Evolutionary conservation across 2,113 vertebrate genomes (phyloP).

Genomic region (Sylvicapra grimmia): DNA sequence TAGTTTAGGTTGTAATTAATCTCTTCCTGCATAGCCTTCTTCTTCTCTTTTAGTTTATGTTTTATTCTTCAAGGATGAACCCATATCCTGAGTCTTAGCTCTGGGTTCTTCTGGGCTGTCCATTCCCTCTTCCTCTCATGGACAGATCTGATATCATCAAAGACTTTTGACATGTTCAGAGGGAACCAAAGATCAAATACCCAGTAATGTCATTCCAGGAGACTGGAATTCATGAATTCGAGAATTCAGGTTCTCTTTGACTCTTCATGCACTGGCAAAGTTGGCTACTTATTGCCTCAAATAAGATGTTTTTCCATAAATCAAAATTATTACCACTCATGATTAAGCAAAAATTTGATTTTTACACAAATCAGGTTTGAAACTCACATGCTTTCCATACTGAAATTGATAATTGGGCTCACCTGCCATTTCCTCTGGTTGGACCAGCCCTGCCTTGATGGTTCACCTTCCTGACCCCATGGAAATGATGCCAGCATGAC

Average conservation of each 20-base stretch:
- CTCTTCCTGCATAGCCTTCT: not conserved
- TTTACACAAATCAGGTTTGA: not conserved
- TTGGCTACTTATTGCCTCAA: not conserved
- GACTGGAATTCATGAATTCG: not conserved
- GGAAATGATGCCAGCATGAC: accelerated
- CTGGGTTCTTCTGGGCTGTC: not conserved
- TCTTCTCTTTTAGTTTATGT: not conserved
- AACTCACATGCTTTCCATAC: not conserved
- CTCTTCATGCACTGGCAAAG: not conserved
- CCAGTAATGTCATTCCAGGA: accelerated
- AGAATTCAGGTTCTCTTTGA: not conserved
- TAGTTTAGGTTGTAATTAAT: not conserved
- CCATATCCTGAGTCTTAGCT: not conserved
- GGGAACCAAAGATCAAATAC: not conserved
- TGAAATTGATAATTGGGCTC: not conserved
- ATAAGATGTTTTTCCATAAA: not conserved
- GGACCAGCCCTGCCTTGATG: not conserved
- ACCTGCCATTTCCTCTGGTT: not conserved
- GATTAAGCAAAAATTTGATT: not conserved
- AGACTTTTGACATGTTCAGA: not conserved
- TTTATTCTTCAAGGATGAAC: not conserved
- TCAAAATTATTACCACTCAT: not conserved
- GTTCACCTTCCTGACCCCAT: not conserved
- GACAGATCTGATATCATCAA: not conserved
- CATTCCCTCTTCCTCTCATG: not conserved